Conservation (phyloP, 2,888 invertebrate species). For the Nymphalis c-album region DNA sequence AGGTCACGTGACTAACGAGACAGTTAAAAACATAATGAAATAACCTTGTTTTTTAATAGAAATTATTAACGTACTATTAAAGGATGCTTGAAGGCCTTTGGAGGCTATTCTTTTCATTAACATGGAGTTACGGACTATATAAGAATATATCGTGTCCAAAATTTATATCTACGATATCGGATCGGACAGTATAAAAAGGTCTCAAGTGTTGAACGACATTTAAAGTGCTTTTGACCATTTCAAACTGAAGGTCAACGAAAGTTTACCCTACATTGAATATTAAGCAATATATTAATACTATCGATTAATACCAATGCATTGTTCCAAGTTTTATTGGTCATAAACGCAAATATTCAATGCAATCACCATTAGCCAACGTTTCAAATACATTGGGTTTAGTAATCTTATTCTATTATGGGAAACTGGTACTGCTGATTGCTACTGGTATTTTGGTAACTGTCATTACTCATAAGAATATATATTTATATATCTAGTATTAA, state of each 20-base stretch:
- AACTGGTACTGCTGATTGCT: background rate
- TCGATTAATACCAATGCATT: conserved; percentile 31
- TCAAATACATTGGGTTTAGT: background rate
- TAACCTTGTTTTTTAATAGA: too few species aligned
- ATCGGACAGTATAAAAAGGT: conserved; percentile 2
- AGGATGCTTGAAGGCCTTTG: too few species aligned
- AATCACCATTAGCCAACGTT: conserved; percentile 29
- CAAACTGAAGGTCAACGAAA: conserved; percentile 36
- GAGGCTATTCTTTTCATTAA: too few species aligned
- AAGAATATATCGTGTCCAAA: too few species aligned
- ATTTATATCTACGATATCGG: background rate
- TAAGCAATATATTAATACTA: conserved; percentile 28
- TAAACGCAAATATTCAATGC: conserved; percentile 24
- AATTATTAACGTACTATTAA: too few species aligned
- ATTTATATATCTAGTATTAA: too few species aligned
- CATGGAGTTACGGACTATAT: too few species aligned
- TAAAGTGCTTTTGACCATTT: background rate
- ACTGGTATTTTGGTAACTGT: background rate
- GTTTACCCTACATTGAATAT: conserved; percentile 24
- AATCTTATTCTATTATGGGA: background rate
- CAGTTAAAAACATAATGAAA: too few species aligned
- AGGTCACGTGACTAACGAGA: too few species aligned
- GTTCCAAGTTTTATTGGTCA: conserved; percentile 29
- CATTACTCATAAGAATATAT: too few species aligned
- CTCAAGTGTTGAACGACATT: background rate